These are phyloP conservation scores for Ictalurus furcatus DNA, from an alignment of 2,113 vertebrate genomes.

Conservation along the genomic window DNA sequence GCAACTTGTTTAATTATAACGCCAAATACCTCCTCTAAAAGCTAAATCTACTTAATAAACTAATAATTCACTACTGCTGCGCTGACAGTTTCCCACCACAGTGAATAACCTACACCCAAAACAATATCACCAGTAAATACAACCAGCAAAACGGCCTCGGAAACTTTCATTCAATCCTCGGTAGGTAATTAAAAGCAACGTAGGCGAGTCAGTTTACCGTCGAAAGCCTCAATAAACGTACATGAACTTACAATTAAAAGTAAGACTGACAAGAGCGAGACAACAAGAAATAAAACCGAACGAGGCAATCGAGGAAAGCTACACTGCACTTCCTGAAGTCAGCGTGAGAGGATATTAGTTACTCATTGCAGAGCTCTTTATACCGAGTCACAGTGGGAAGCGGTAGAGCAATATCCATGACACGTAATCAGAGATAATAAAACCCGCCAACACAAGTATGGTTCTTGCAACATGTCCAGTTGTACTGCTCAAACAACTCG, in stretches of 20 bases:
- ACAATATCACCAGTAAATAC: not conserved
- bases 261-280: not conserved
- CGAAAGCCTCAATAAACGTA: not conserved
- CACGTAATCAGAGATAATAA: not conserved
- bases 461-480: too few relatives aligned
- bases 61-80: not conserved
- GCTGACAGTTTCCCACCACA: not conserved
- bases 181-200: not conserved
- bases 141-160: not conserved
- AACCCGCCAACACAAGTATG: not conserved
- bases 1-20: not conserved
- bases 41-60: not conserved
- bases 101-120: not conserved
- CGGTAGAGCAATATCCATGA: constrained; percentile 28
- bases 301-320: not conserved
- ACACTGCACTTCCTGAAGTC: not conserved
- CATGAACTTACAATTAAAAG: not conserved
- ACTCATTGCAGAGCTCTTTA: constrained; percentile 34
- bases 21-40: not conserved
- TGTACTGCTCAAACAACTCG: not conserved
- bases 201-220: not conserved
- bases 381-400: constrained; percentile 25
- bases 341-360: constrained; percentile 20
- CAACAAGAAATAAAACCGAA: not conserved
- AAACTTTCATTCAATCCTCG: not conserved